These are phyloP conservation scores for Pyrgus malvae DNA, from an alignment of 2,888 invertebrate species.

Conservation along the genomic window DNA sequence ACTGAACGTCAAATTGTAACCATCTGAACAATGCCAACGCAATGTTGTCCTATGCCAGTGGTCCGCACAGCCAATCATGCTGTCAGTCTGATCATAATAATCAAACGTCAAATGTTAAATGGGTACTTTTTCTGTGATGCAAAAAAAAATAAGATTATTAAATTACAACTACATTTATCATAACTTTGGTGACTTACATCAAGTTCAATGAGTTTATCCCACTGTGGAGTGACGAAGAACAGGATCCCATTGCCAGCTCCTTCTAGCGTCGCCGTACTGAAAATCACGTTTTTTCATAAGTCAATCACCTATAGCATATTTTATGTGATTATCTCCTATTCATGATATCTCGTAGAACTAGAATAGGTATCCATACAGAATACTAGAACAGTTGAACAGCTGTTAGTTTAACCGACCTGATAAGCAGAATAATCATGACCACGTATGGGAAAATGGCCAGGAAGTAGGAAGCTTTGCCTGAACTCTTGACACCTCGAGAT, in stretches of 20 bases:
- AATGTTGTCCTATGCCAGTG: too few relatives aligned
- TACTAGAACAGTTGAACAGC: not conserved
- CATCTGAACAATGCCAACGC: too few relatives aligned
- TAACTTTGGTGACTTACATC: conserved; percentile 66
- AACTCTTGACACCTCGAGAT: conserved; percentile 87
- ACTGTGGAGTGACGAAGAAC: conserved; percentile 90
- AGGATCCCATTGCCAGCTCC: conserved; percentile 88
- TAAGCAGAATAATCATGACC: conserved; percentile 87
- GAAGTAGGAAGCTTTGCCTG: conserved; percentile 93
- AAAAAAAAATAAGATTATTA: too few relatives aligned
- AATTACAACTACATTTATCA: not conserved
- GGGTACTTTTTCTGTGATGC: too few relatives aligned
- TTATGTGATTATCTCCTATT: too few relatives aligned
- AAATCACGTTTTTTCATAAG: conserved; percentile 30
- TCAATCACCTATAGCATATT: too few relatives aligned
- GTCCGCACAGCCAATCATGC: too few relatives aligned
- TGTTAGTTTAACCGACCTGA: conserved; percentile 58
- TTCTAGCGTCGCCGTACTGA: conserved; percentile 83
- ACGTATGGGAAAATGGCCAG: conserved; percentile 93
- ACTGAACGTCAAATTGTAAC: too few relatives aligned
- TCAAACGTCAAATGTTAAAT: too few relatives aligned
- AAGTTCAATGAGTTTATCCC: conserved; percentile 86
- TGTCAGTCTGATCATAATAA: too few relatives aligned
- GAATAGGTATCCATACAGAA: too few relatives aligned
- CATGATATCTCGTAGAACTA: too few relatives aligned